Conservation (phyloP, 2,113 vertebrate species). For the Camelus dromedarius region DNA sequence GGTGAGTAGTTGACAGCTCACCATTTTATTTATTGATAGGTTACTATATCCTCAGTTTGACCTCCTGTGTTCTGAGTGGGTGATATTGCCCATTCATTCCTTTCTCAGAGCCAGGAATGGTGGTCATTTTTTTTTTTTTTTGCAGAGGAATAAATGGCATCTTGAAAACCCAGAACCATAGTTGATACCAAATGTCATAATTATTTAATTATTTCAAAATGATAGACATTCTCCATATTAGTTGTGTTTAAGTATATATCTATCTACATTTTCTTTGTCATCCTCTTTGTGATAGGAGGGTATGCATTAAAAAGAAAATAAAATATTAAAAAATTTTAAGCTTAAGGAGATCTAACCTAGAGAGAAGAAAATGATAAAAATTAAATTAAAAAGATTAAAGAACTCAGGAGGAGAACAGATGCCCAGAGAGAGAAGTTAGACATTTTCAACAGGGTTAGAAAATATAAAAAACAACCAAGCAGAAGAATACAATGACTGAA, state of each 20-base stretch:
- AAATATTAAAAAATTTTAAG: neutral
- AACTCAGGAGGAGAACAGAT: no score
- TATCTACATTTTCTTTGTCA: neutral
- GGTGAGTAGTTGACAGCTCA: conserved; percentile 87
- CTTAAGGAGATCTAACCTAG: neutral
- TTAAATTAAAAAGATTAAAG: neutral
- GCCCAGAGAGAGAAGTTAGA: no score
- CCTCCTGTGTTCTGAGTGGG: neutral
- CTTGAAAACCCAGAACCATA: neutral
- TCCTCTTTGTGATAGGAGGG: neutral
- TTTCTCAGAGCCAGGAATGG: neutral
- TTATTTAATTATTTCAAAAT: neutral
- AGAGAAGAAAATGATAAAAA: conserved; percentile 21
- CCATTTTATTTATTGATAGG: neutral
- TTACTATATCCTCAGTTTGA: neutral
- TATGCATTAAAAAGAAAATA: neutral
- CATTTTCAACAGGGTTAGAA: no score
- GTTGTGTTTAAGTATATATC: neutral
- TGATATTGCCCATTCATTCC: neutral
- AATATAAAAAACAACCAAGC: no score
- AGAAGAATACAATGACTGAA: no score
- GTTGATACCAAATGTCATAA: neutral
- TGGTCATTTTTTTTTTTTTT: neutral
- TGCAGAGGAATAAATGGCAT: neutral
- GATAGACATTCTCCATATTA: neutral